Percentiles rank a stretch among this genome's conserved stretches.
phyloP scores from a whole-genome alignment of 2,888 invertebrate genomes.

The Synergus itoensis region DNA sequence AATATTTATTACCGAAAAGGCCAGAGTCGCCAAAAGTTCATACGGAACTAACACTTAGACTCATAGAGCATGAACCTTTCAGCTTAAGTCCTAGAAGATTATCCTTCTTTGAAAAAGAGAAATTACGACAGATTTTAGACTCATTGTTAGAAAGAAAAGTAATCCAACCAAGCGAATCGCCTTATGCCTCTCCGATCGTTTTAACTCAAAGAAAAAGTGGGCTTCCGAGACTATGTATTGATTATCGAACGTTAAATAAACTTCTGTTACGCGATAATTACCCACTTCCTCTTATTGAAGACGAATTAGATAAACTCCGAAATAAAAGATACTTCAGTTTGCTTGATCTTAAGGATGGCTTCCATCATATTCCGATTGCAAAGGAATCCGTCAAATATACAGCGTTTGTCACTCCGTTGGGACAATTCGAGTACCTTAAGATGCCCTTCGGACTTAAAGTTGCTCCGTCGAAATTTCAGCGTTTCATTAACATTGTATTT shows the following conservation, averaged over 20 bases:
- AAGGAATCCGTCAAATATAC: slow-evolving; percentile 40
- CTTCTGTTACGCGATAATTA: slow-evolving; percentile 39
- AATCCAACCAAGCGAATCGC: background rate
- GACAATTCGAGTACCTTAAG: slow-evolving; percentile 33
- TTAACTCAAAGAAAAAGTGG: slow-evolving; percentile 29
- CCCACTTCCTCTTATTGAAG: slow-evolving; percentile 43
- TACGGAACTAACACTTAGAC: background rate
- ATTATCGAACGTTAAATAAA: slow-evolving; percentile 37
- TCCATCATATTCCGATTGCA: slow-evolving; percentile 39
- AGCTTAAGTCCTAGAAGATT: slow-evolving; percentile 15
- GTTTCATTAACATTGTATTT: background rate
- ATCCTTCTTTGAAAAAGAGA: slow-evolving; percentile 30
- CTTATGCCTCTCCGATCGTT: slow-evolving; percentile 13
- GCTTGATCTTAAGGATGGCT: slow-evolving; percentile 32
- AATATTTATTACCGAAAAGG: background rate
- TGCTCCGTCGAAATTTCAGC: slow-evolving; percentile 9
- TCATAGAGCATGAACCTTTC: slow-evolving; percentile 1
- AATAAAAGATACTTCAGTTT: slow-evolving; percentile 26
- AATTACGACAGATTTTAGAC: slow-evolving; percentile 14
- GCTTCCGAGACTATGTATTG: slow-evolving; percentile 30
- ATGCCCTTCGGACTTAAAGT: slow-evolving; percentile 45
- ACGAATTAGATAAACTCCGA: background rate
- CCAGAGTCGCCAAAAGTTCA: background rate
- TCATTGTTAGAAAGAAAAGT: background rate
- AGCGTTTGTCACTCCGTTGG: slow-evolving; percentile 26